A percentile compares a stretch with the other conserved stretches of the same genome.
Conservation (phyloP, 2,797 vertebrate genomes). For the Acrocephalus scirpaceus region DNA sequence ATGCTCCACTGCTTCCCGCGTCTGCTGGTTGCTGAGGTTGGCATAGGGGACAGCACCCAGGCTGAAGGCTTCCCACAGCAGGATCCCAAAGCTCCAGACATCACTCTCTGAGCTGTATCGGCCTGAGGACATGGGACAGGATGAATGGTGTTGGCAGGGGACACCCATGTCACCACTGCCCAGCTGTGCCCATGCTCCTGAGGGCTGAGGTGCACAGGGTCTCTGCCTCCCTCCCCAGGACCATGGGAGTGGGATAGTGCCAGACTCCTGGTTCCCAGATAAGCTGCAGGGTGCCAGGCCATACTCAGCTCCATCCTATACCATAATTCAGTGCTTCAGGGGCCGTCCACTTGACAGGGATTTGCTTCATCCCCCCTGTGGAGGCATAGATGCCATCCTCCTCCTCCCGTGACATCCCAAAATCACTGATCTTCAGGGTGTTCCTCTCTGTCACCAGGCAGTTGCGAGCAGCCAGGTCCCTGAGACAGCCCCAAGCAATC, state of each 20-base stretch:
- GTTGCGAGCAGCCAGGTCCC: slow-evolving; percentile 95
- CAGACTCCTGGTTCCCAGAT: not conserved
- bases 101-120: slow-evolving; percentile 93
- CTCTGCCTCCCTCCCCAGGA: not conserved
- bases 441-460: slow-evolving; percentile 91
- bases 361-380: slow-evolving; percentile 88
- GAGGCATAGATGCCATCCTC: slow-evolving; percentile 91
- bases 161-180: not conserved
- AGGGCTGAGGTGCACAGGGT: not conserved
- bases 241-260: not conserved
- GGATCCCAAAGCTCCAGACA: slow-evolving; percentile 94
- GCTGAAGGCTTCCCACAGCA: slow-evolving; percentile 96
- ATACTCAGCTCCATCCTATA: slow-evolving; percentile 28
- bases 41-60: slow-evolving; percentile 88
- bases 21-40: slow-evolving; percentile 92
- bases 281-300: fast-evolving
- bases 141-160: fast-evolving
- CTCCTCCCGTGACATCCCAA: slow-evolving; percentile 95
- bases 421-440: slow-evolving; percentile 95
- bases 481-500: not conserved
- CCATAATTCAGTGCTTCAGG: slow-evolving; percentile 95
- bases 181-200: fast-evolving
- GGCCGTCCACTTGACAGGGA: slow-evolving; percentile 96
- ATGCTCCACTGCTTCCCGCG: slow-evolving; percentile 88
- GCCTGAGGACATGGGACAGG: slow-evolving; percentile 70